A percentile compares a stretch with the other conserved stretches of the same genome.
Conservation (phyloP, 1,140 invertebrate genomes). For the Matsumurasca onukii region DNA sequence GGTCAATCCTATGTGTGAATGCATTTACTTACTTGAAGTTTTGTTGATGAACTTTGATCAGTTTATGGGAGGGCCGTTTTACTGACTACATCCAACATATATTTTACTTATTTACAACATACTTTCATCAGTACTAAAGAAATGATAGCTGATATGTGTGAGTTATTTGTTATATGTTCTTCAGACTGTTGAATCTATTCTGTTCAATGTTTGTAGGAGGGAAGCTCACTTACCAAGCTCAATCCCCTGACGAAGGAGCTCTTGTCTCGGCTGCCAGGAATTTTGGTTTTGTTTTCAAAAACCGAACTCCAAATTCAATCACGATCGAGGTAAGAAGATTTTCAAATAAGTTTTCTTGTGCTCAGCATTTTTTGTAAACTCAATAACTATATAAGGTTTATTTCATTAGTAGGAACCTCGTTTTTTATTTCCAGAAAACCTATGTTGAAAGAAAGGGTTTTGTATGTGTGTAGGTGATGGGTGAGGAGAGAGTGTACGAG, state of each 20-base stretch:
- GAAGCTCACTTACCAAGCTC: constrained; percentile 78
- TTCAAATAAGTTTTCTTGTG: too few relatives aligned
- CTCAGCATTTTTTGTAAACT: too few relatives aligned
- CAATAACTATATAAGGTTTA: too few relatives aligned
- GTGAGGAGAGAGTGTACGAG: constrained; percentile 86
- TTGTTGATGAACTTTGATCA: too few relatives aligned
- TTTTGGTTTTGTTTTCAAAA: constrained; percentile 97
- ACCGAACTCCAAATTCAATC: constrained; percentile 89
- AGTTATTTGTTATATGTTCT: too few relatives aligned
- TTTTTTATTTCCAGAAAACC: too few relatives aligned
- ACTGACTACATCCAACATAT: background rate
- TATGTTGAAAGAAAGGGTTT: too few relatives aligned
- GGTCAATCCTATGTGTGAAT: constrained; percentile 65
- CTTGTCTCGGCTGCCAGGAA: constrained; percentile 96
- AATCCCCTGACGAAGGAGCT: constrained; percentile 97
- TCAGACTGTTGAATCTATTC: constrained; percentile 29
- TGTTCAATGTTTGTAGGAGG: constrained; percentile 60
- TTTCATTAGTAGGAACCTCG: too few relatives aligned
- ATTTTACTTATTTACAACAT: too few relatives aligned
- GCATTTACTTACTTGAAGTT: too few relatives aligned
- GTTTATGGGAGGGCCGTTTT: background rate
- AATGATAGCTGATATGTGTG: too few relatives aligned
- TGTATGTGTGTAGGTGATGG: constrained; percentile 60
- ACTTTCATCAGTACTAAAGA: too few relatives aligned
- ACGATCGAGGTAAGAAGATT: constrained; percentile 69